A percentile compares a stretch with the other conserved stretches of the same genome.
These are phyloP conservation scores for Meleagris gallopavo DNA, from an alignment of 2,113 vertebrate genomes.

Conservation along the genomic window DNA sequence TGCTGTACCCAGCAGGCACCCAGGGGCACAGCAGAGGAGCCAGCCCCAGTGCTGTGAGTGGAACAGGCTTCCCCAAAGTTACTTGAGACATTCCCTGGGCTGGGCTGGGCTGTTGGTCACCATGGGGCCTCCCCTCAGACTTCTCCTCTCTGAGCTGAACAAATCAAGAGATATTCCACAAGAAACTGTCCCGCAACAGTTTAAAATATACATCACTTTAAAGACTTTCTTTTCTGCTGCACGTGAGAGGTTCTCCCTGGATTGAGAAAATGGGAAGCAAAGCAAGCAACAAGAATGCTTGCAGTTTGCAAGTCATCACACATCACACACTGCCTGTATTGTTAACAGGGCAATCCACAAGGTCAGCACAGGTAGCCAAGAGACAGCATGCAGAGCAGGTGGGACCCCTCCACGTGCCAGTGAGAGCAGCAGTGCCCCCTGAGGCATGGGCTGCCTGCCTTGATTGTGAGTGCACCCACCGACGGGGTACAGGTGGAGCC, in stretches of 20 bases:
- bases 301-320: not conserved
- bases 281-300: not conserved
- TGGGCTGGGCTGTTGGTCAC: no score
- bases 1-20: no score
- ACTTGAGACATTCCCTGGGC: no score
- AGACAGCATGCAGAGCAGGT: not conserved
- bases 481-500: not conserved
- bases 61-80: no score
- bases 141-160: no score
- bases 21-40: no score
- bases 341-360: not conserved
- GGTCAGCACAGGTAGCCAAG: not conserved
- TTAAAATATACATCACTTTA: not conserved
- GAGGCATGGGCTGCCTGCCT: not conserved
- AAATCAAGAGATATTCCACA: not conserved
- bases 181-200: not conserved
- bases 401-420: no score
- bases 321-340: not conserved
- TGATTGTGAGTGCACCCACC: fast-evolving
- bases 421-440: not conserved
- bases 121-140: no score
- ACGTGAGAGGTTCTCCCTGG: not conserved
- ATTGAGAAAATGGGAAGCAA: not conserved
- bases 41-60: no score
- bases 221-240: not conserved